A percentile compares a stretch with the other conserved stretches of the same genome.
Conservation (phyloP, 2,797 vertebrate genomes). For the Gymnoscopelus microlampas region DNA sequence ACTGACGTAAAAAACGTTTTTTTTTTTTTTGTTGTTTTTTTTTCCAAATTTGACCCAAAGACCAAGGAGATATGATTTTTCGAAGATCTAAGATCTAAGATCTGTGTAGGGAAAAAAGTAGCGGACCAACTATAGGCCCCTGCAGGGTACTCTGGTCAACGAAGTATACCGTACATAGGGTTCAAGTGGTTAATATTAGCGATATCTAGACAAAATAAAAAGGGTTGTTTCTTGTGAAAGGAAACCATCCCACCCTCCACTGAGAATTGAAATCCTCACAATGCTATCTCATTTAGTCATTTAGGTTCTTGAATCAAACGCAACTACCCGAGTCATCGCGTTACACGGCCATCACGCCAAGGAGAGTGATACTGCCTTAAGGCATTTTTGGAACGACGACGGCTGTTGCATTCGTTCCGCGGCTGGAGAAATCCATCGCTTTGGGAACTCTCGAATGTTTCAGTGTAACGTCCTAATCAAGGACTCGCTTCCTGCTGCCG, state of each 20-base stretch:
- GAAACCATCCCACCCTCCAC: constrained; percentile 1
- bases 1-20: no score
- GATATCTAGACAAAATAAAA: no score
- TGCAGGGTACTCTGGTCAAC: no score
- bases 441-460: constrained; percentile 65
- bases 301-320: constrained; percentile 51
- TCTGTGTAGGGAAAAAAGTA: no score
- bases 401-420: constrained; percentile 73
- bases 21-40: no score
- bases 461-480: constrained; percentile 76
- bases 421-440: constrained; percentile 70
- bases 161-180: no score
- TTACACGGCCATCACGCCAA: constrained; percentile 49
- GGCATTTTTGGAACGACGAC: constrained; percentile 60
- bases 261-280: constrained; percentile 23
- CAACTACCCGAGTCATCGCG: constrained; percentile 56
- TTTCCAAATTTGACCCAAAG: no score
- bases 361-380: constrained; percentile 63
- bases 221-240: no score
- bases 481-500: constrained; percentile 37
- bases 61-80: no score
- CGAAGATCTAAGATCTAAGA: no score
- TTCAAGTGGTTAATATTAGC: no score
- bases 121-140: no score
- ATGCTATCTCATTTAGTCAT: constrained; percentile 11